Evolutionary conservation across 2,888 invertebrate species (phyloP), one percentile per base, ranked within the genome.

Genomic region (Tenthredo scrophulariae): DNA sequence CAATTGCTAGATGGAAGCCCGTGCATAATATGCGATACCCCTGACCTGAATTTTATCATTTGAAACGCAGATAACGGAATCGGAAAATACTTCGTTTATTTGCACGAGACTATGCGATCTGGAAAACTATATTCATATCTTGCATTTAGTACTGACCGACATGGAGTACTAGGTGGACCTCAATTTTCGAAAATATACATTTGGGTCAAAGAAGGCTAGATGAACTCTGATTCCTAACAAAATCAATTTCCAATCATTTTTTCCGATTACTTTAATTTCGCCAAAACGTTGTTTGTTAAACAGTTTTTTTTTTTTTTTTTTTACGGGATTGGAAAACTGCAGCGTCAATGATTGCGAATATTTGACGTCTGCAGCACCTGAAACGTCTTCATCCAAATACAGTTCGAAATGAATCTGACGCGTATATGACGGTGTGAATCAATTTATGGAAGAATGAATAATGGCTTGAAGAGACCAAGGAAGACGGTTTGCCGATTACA

Each of bases 31-130:
- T 74, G 15, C 40, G 43, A 74, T 40, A 74, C n/a, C 74, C 74
- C n/a, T 74, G 74, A 29, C 74, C 74, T 74, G 15, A 15, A 74
- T 74, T 22, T 74, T 74, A 74, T 43, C 26, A 46, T 74, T 74
- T 40, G 43, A 26, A 74, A 74, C 22, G 74, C 74, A 40, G 13
- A 43, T 74, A 40, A 74, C 74, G 46, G 74, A 43, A 74, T 22
- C 22, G 43, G 74, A 74, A 74, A 74, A 74, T 74, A 22, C 74
- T 74, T 26, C 5, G 74, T 40, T 40, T 74, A 74, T 74, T 74
- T 67, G 15, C 67, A 29, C 29, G 67, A 26, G 33, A 33, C 33
- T 67, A 67, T 67, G 33, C 6, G 29, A 67, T 74, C 43, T 26
- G 40, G 74, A 22, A 74, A 46, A 46, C 13, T 74, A 33, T 72